A percentile compares a stretch with the other conserved stretches of the same genome.
phyloP scores from a whole-genome alignment of 1,140 invertebrate genomes.

The Drosophila arawakana region DNA sequence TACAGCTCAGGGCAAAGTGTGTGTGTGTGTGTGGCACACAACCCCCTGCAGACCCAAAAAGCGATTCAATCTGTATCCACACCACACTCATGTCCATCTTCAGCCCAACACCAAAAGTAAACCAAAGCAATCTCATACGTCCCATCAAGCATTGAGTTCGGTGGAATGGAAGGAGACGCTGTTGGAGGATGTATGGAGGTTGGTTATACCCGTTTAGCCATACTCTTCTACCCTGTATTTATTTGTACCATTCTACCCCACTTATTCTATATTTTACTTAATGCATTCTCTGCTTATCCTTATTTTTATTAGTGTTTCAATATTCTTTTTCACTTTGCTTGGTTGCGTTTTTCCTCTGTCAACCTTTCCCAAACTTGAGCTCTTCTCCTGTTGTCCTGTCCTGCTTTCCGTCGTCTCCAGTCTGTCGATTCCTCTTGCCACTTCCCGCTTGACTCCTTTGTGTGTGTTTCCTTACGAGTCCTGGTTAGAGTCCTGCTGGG shows the following conservation, averaged over 20 bases:
- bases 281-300: slow-evolving; percentile 82
- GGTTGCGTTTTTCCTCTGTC: slow-evolving; percentile 72
- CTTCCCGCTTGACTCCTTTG: slow-evolving; percentile 1
- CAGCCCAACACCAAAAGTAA: slow-evolving; percentile 26
- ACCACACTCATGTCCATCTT: slow-evolving; percentile 27
- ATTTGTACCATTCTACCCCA: slow-evolving; percentile 25
- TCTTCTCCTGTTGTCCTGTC: neutral
- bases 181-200: neutral
- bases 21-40: slow-evolving; percentile 9
- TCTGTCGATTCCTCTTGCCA: slow-evolving; percentile 41
- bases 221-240: neutral
- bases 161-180: neutral
- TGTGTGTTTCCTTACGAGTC: slow-evolving; percentile 28
- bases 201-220: slow-evolving; percentile 18
- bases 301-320: slow-evolving; percentile 83
- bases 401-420: neutral
- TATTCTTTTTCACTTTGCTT: slow-evolving; percentile 82
- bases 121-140: slow-evolving; percentile 40
- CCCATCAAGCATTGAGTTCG: slow-evolving; percentile 29
- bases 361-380: slow-evolving; percentile 25
- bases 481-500: slow-evolving; percentile 52
- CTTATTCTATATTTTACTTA: slow-evolving; percentile 83
- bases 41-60: slow-evolving; percentile 23
- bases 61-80: slow-evolving; percentile 34
- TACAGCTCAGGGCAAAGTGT: slow-evolving; percentile 29